These are phyloP conservation scores for Drosophila arizonae DNA, from an alignment of 1,140 invertebrate genomes.

Conservation along the genomic window DNA sequence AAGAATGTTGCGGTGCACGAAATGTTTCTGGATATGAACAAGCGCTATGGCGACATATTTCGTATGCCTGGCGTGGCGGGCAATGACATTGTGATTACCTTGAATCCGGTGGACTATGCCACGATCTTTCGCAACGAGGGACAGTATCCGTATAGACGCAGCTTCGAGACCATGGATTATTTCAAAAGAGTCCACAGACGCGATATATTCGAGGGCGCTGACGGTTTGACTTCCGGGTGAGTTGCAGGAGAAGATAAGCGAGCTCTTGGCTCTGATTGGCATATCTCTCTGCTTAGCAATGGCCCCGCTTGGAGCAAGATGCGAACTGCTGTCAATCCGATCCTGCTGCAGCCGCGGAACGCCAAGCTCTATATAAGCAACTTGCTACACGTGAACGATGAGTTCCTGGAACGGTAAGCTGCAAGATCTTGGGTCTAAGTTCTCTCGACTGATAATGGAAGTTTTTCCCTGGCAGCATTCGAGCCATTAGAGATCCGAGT, in stretches of 20 bases:
- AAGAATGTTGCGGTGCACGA: constrained; percentile 45
- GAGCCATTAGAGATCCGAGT: constrained; percentile 83
- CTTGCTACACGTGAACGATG: constrained; percentile 65
- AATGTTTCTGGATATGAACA: constrained; percentile 57
- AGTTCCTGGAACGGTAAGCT: constrained; percentile 83
- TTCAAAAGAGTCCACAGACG: constrained; percentile 55
- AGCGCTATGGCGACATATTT: constrained; percentile 63
- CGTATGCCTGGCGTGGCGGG: constrained; percentile 61
- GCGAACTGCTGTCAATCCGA: constrained; percentile 71
- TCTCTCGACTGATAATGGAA: neutral
- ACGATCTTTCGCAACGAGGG: constrained; percentile 71
- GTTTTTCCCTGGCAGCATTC: constrained; percentile 82
- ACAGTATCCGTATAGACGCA: constrained; percentile 63
- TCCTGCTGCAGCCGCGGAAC: constrained; percentile 73
- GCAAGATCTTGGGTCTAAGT: too few relatives aligned
- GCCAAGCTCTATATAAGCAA: constrained; percentile 67
- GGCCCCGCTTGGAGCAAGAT: constrained; percentile 68
- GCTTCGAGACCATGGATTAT: constrained; percentile 63
- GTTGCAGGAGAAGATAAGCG: neutral
- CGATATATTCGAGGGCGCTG: constrained; percentile 63
- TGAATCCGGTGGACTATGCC: constrained; percentile 72
- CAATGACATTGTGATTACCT: constrained; percentile 61
- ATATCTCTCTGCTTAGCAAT: constrained; percentile 40
- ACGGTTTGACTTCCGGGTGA: constrained; percentile 67
- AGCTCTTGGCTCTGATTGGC: neutral